A percentile compares a stretch with the other conserved stretches of the same genome.
Evolutionary conservation across 2,888 invertebrate species (phyloP).

Genomic region (Drosophila ezoana): DNA sequence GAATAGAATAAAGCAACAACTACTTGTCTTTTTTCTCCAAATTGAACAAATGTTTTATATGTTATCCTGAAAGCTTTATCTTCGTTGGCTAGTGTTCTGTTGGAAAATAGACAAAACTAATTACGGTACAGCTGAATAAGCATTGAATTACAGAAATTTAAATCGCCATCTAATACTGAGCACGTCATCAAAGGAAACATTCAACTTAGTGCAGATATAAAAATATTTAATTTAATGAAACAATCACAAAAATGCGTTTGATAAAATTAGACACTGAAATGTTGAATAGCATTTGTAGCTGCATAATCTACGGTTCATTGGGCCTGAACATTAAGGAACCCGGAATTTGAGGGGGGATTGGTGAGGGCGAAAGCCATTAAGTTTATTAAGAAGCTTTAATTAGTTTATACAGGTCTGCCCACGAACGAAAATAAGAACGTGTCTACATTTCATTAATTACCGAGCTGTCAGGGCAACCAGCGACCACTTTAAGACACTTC

Average conservation of each 20-base stretch:
- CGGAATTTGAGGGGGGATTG: not conserved
- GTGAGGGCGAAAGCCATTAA: slow-evolving; percentile 59
- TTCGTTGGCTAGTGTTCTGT: no score
- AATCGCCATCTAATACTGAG: not conserved
- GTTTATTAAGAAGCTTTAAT: slow-evolving; percentile 74
- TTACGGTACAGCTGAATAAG: not conserved
- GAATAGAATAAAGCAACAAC: not conserved
- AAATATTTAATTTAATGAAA: slow-evolving; percentile 39
- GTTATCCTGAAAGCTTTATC: not conserved
- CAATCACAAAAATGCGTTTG: slow-evolving; percentile 22
- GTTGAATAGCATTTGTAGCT: slow-evolving; percentile 31
- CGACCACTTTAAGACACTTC: slow-evolving; percentile 58
- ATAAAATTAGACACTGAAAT: slow-evolving; percentile 32
- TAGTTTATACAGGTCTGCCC: slow-evolving; percentile 53
- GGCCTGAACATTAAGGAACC: slow-evolving; percentile 11
- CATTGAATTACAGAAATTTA: slow-evolving; percentile 11
- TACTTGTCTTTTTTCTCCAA: no score
- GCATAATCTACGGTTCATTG: slow-evolving; percentile 59
- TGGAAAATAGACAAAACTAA: not conserved
- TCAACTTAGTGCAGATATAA: not conserved
- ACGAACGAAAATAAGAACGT: slow-evolving; percentile 31
- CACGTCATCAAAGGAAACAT: slow-evolving; percentile 1
- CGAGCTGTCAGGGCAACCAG: slow-evolving; percentile 51
- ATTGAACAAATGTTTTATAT: no score
- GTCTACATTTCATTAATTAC: slow-evolving; percentile 77